These are phyloP conservation scores for Trematomus loennbergii DNA, from an alignment of 2,113 vertebrate species.

Conservation along the genomic window DNA sequence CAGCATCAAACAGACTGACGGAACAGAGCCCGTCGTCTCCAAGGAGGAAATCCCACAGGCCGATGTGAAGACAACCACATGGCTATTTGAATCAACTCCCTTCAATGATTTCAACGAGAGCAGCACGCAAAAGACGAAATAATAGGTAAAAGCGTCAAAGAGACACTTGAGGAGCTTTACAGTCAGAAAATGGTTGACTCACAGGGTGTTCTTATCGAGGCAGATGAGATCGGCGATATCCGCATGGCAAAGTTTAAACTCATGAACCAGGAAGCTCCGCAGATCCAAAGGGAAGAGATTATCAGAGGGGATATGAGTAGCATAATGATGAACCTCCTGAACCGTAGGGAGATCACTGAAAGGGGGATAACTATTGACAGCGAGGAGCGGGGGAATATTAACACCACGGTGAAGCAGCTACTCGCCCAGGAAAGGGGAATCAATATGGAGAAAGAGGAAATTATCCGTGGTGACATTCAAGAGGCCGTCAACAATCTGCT, in stretches of 20 bases:
- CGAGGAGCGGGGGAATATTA: conserved; percentile 90
- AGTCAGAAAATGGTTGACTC: conserved; percentile 90
- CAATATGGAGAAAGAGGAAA: conserved; percentile 87
- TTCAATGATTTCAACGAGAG: conserved; percentile 89
- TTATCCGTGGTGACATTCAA: conserved; percentile 89
- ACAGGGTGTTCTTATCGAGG: conserved; percentile 91
- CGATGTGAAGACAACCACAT: conserved; percentile 92
- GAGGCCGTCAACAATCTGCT: conserved; percentile 91
- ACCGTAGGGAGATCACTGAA: conserved; percentile 81
- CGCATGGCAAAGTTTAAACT: conserved; percentile 94
- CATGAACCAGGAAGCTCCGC: conserved; percentile 87
- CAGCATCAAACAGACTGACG: conserved; percentile 86
- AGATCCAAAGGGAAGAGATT: conserved; percentile 91
- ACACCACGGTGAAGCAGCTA: conserved; percentile 88
- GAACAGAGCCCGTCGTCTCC: conserved; percentile 64
- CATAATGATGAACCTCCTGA: conserved; percentile 92
- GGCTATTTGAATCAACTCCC: conserved; percentile 93
- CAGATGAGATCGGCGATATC: conserved; percentile 91
- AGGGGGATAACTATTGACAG: conserved; percentile 84
- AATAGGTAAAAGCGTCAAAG: conserved; percentile 90
- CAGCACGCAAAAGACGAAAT: conserved; percentile 85
- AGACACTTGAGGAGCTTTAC: conserved; percentile 90
- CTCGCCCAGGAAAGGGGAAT: conserved; percentile 85
- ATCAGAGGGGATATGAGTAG: conserved; percentile 88
- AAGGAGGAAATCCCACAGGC: conserved; percentile 89